Evolutionary conservation across 1,140 invertebrate species (phyloP), one percentile per base, ranked within the genome.

Genomic region (Neodiprion fabricii): DNA sequence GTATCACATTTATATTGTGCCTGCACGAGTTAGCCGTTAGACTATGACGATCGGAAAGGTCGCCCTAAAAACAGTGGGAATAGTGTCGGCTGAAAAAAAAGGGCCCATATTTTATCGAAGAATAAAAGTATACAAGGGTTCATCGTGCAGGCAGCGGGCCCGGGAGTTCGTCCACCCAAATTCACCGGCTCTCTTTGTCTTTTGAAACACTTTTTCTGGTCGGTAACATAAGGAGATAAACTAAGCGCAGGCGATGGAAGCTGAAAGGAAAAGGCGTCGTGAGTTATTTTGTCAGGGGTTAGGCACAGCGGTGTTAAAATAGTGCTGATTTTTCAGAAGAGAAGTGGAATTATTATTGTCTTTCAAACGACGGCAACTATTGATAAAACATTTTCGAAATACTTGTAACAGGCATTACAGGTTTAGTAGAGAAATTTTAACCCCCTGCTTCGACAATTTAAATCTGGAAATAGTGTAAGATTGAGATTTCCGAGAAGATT

Each of bases 1-100:
- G 81, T 81, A 79, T 79, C 78, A 79, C 76, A 79, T 77, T 77
- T 77, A 76, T 77, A 74, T 75, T 9, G 53, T 67, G 73, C 72
- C 28, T 40, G 28, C 28, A 40, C 28, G 28, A 40, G 28, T 40
- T 40, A 40, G 28, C 28, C 28, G 28, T 40, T 40, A 78, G 80
- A 79, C 78, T 79, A 76, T 79, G 79, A 78, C 75, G 77, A 75
- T 40, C 28, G 28, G 28, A 40, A 40, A 40, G 28, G 79, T 77
- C 72, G 77, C 76, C 67, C 53, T 28, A 72, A 61, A 71, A 50
- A 71, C 48, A 47, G 70, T 71, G 40, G 70, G 14, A 47, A 48
- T 21, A 47, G 67, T 47, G 67, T 69, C 67, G 67, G 67, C 12
- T 17, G 61, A 65, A 65, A 65, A 65, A 53, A 9, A 61, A 61